Base-by-base conservation (phyloP, 2,797 vertebrate genomes). In the Lemur catta region DNA sequence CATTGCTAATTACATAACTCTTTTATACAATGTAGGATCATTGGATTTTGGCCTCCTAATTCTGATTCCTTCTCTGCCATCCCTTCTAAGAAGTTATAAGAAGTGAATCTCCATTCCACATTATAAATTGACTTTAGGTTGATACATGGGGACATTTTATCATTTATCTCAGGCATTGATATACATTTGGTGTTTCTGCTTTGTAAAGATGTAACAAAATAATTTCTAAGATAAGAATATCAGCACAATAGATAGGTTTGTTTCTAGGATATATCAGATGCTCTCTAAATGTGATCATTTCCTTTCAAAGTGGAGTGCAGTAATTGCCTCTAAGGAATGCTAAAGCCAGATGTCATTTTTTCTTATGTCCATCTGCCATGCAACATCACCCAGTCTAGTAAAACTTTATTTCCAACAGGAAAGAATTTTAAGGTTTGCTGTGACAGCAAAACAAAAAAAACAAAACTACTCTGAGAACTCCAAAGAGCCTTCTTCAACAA, bases 211-310 rank as follows among this genome's bases (percentile, higher is more conserved):
- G 96, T 79, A 97, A 98, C 97, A 98, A 98, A 97, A 97, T 93
- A 91, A 92, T 92, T 95, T 97, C 96, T 97, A 94, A 79, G 93
- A 97, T 97, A 93, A 86, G 97, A 97, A 98, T 94, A 50, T 97
- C 96, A 97, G 92, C 88, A 96, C 94, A 94, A 98, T 96, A 96
- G 97, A 90, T 95, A 98, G 63, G 69, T 97, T 94, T 94, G 97
- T 96, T 85, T 95, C 89, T 94, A 96, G 59, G 80, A 65, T 96
- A 94, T 96, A 97, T 95, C 89, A 95, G 57, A 96, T 95, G 95
- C 90, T 96, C 95, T 98, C 97, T 96, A 97, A 97, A 97, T 97
- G 93, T 81, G 97, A 97, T 98, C 92, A 96, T 97, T 98, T 98
- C 97, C 95, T 98, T 98, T 98, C 97, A 98, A 97, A 98, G 92